These are phyloP conservation scores for Cordylochernes scorpioides DNA, from an alignment of 2,888 invertebrate genomes.

Conservation along the genomic window DNA sequence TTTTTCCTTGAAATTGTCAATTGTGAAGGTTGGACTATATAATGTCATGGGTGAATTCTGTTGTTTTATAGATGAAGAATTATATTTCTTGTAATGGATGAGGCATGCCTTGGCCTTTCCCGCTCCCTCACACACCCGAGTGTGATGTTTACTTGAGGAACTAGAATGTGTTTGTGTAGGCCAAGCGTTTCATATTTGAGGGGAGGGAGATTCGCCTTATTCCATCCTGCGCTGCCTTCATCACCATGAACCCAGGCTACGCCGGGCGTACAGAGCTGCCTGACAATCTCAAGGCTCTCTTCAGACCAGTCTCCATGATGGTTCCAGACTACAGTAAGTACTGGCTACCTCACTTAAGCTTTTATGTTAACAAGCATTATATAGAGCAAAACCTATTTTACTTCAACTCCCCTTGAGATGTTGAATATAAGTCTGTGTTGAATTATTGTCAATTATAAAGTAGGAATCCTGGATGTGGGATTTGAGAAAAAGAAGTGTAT, in stretches of 20 bases:
- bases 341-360: too few species aligned
- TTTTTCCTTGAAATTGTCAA: too few species aligned
- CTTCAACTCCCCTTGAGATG: too few species aligned
- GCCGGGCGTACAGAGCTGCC: slow-evolving; percentile 66
- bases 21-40: too few species aligned
- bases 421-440: too few species aligned
- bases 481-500: too few species aligned
- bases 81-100: neutral
- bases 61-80: neutral
- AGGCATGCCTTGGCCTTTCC: neutral
- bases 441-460: too few species aligned
- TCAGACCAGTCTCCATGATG: slow-evolving; percentile 71
- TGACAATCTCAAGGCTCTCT: slow-evolving; percentile 59
- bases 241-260: slow-evolving; percentile 78
- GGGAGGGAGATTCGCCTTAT: slow-evolving; percentile 58
- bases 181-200: slow-evolving; percentile 52
- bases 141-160: neutral
- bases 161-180: slow-evolving; percentile 13
- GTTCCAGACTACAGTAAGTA: slow-evolving; percentile 54
- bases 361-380: too few species aligned
- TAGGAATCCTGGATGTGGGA: too few species aligned
- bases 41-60: too few species aligned
- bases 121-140: neutral
- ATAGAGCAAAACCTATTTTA: too few species aligned
- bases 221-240: slow-evolving; percentile 52